Evolutionary conservation across 2,888 invertebrate genomes (phyloP).

Genomic region (Lapara coniferarum): DNA sequence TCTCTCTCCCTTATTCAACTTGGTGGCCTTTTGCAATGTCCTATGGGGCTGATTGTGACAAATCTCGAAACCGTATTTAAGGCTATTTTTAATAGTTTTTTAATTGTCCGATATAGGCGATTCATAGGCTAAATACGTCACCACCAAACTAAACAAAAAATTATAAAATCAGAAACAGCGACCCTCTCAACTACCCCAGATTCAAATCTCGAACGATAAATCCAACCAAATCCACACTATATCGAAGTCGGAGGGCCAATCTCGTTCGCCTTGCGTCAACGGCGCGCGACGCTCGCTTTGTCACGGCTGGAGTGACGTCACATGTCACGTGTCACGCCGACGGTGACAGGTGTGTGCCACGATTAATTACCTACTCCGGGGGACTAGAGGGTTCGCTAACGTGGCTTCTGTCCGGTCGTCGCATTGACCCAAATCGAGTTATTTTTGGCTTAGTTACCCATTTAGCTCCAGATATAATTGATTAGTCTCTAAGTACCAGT

Average conservation of each 20-base stretch:
- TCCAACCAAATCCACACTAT: slow-evolving; percentile 11
- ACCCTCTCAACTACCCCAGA: neutral
- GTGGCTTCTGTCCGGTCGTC: too few species aligned
- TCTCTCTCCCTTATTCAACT: neutral
- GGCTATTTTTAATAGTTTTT: neutral
- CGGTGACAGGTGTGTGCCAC: slow-evolving; percentile 25
- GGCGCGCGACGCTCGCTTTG: neutral
- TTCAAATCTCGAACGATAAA: slow-evolving; percentile 1
- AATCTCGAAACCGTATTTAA: neutral
- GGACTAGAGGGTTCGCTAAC: neutral
- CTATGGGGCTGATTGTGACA: neutral
- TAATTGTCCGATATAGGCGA: neutral
- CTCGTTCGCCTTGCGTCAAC: neutral
- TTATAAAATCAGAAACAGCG: too few species aligned
- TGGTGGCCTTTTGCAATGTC: slow-evolving; percentile 5
- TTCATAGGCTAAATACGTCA: too few species aligned
- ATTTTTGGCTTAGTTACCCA: too few species aligned
- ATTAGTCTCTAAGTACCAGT: too few species aligned
- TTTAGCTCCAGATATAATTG: too few species aligned
- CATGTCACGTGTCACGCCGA: neutral
- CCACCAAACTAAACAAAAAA: too few species aligned
- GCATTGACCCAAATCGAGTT: too few species aligned
- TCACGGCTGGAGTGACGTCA: slow-evolving; percentile 7
- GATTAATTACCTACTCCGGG: slow-evolving; percentile 22
- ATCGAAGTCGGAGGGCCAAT: slow-evolving; percentile 1